These are phyloP conservation scores for Pammene aurita DNA, from an alignment of 2,888 invertebrate genomes.

Conservation along the genomic window DNA sequence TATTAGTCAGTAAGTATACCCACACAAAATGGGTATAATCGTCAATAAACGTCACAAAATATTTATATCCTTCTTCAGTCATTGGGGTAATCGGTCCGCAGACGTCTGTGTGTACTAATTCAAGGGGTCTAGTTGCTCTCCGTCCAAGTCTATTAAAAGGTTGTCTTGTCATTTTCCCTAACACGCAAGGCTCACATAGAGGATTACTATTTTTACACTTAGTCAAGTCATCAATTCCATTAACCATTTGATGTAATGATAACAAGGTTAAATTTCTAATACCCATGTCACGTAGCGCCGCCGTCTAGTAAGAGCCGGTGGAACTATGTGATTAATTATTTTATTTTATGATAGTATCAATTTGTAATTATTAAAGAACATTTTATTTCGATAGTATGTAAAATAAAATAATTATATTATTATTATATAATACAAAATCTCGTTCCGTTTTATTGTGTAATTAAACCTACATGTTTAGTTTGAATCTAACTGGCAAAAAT, in stretches of 20 bases:
- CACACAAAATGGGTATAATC: slow-evolving; percentile 43
- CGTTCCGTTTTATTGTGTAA: no score
- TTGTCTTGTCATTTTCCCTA: slow-evolving; percentile 27
- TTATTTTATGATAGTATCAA: no score
- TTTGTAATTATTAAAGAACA: no score
- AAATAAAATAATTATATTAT: no score
- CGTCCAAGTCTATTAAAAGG: slow-evolving; percentile 24
- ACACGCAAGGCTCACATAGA: slow-evolving; percentile 25
- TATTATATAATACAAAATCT: no score
- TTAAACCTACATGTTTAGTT: no score
- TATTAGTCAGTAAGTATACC: slow-evolving; percentile 42
- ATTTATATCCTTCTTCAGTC: slow-evolving; percentile 37
- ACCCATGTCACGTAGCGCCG: no score
- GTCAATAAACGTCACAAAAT: slow-evolving; percentile 45
- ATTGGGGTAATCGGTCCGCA: slow-evolving; percentile 41
- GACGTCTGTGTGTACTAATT: slow-evolving; percentile 26
- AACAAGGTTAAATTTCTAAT: slow-evolving; percentile 19
- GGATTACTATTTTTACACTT: neutral
- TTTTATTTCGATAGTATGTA: no score
- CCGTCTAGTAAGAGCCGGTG: no score
- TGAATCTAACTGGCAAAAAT: no score
- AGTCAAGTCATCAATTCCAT: neutral
- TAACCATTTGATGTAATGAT: neutral
- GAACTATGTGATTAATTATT: no score
- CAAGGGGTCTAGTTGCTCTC: slow-evolving; percentile 18